These are phyloP conservation scores for Xestia c-nigrum DNA, from an alignment of 2,888 invertebrate species.

Conservation along the genomic window DNA sequence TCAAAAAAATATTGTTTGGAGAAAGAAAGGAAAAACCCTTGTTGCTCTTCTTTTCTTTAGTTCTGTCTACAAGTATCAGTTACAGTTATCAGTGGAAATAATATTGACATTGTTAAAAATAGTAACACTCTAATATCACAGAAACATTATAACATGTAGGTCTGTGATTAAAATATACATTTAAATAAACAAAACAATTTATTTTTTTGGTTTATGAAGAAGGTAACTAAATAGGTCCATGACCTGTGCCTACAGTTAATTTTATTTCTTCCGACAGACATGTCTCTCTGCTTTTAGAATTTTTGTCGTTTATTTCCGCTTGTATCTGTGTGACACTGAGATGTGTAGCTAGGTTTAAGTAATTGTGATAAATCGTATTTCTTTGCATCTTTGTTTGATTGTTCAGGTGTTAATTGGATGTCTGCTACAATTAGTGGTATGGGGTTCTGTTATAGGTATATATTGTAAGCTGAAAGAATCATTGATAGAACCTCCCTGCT, in stretches of 20 bases:
- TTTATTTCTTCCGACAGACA: background rate
- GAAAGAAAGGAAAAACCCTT: background rate
- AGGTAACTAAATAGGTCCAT: background rate
- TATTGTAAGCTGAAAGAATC: background rate
- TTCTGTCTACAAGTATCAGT: background rate
- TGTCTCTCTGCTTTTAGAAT: background rate
- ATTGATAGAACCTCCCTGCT: background rate
- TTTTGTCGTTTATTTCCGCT: background rate
- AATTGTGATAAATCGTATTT: background rate
- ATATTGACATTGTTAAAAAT: constrained; percentile 5
- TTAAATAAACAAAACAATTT: background rate
- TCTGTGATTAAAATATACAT: constrained; percentile 8
- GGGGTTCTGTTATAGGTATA: background rate
- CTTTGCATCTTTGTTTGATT: background rate
- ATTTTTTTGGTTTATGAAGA: constrained; percentile 4
- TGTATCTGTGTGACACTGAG: background rate
- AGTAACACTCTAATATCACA: background rate
- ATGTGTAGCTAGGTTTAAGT: background rate
- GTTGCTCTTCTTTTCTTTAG: background rate
- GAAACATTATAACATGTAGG: constrained; percentile 8
- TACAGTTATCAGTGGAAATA: background rate
- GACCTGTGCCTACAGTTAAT: background rate
- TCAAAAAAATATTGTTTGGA: background rate
- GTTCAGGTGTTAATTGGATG: background rate
- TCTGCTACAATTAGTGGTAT: background rate